phyloP scores from a whole-genome alignment of 1,140 invertebrate genomes.

The Xylocopa sonorina region DNA sequence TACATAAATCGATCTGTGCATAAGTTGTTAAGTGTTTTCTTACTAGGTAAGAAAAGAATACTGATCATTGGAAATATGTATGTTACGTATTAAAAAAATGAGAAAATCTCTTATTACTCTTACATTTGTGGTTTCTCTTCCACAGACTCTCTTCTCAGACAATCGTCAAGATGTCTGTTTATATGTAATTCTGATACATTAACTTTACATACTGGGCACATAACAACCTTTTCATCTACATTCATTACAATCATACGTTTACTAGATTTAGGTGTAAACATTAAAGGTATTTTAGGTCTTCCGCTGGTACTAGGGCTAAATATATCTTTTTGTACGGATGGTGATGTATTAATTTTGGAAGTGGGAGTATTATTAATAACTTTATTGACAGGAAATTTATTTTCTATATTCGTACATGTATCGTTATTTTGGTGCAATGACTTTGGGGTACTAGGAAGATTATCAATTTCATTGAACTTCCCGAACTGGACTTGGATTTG shows the following conservation, averaged over 20 bases:
- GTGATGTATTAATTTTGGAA: conserved; percentile 23
- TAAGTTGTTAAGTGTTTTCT: too few relatives aligned
- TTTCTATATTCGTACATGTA: background rate
- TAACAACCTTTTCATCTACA: conserved; percentile 66
- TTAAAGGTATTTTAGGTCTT: conserved; percentile 52
- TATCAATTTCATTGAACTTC: background rate
- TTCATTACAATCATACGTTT: conserved; percentile 29
- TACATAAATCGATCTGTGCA: too few relatives aligned
- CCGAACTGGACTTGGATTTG: background rate
- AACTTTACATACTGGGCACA: conserved; percentile 83
- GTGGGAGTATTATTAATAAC: background rate
- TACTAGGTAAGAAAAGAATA: too few relatives aligned
- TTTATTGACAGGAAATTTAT: conserved; percentile 1
- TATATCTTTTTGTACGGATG: conserved; percentile 29
- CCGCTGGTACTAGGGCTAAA: conserved; percentile 74
- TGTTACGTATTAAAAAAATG: conserved; percentile 5
- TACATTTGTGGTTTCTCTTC: conserved; percentile 55
- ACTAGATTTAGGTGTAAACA: conserved; percentile 74
- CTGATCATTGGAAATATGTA: too few relatives aligned
- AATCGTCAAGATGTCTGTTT: conserved; percentile 83
- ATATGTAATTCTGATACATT: conserved; percentile 79
- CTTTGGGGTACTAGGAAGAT: background rate
- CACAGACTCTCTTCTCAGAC: conserved; percentile 76
- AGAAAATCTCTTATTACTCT: conserved; percentile 13
- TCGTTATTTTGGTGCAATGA: background rate